These are phyloP conservation scores for Macrocentrus cingulum DNA, from an alignment of 1,140 invertebrate species.

Conservation along the genomic window DNA sequence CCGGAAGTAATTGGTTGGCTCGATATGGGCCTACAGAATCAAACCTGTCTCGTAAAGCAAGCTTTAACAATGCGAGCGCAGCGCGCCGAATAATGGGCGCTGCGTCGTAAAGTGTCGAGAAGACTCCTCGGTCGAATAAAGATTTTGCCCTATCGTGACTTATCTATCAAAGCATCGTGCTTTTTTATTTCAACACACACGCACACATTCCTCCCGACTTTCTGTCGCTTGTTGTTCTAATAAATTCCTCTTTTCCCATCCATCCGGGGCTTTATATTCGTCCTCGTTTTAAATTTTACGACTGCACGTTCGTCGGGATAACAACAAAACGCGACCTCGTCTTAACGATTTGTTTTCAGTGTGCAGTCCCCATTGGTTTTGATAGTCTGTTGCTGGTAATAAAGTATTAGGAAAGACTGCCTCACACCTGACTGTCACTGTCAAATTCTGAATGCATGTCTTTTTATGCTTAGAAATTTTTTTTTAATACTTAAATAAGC, in stretches of 20 bases:
- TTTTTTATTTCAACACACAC: constrained; percentile 7
- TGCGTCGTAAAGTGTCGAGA: constrained; percentile 38
- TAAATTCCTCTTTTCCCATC: constrained; percentile 44
- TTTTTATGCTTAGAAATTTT: background rate
- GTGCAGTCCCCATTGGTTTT: background rate
- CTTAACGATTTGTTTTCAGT: constrained; percentile 51
- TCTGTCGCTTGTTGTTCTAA: constrained; percentile 33
- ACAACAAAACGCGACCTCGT: constrained; percentile 43
- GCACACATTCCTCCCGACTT: constrained; percentile 20
- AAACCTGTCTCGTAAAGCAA: constrained; percentile 46
- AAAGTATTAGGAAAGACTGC: constrained; percentile 29
- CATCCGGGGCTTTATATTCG: constrained; percentile 22
- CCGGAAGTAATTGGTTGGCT: constrained; percentile 43
- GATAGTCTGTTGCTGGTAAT: constrained; percentile 39
- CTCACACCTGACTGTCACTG: constrained; percentile 39
- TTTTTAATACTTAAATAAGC: too few relatives aligned
- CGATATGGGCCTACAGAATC: constrained; percentile 28
- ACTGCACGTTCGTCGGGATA: constrained; percentile 28
- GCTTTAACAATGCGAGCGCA: constrained; percentile 40
- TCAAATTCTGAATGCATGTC: constrained; percentile 25
- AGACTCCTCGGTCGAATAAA: constrained; percentile 23
- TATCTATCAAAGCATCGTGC: too few relatives aligned
- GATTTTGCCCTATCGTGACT: constrained; percentile 16
- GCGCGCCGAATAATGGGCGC: constrained; percentile 40
- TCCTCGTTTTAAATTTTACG: constrained; percentile 35